Conservation (phyloP, 2,888 invertebrate species). For the Pecten maximus region DNA sequence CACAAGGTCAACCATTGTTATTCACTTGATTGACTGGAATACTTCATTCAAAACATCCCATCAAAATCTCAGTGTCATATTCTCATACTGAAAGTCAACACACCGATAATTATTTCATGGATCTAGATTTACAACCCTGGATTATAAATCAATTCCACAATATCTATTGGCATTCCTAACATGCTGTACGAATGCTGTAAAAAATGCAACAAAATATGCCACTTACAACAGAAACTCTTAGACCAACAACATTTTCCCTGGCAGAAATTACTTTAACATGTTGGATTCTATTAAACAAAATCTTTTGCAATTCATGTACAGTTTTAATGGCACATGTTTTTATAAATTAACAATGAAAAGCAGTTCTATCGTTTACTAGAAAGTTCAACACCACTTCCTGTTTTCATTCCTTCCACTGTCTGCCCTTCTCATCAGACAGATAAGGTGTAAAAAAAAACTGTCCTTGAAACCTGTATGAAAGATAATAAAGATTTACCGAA, state of each 20-base stretch:
- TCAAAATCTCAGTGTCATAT: constrained; percentile 11
- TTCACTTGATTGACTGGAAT: no score
- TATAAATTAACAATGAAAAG: not conserved
- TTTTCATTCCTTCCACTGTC: not conserved
- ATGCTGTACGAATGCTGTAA: not conserved
- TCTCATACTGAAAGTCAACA: not conserved
- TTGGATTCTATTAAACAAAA: no score
- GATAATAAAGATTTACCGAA: not conserved
- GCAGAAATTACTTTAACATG: not conserved
- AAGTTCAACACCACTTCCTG: not conserved
- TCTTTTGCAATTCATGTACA: no score
- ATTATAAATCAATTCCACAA: not conserved
- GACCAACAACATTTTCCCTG: not conserved
- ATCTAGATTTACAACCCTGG: not conserved
- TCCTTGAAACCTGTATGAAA: not conserved
- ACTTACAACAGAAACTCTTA: not conserved
- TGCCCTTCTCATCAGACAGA: not conserved
- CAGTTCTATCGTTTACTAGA: not conserved
- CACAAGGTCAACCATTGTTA: not conserved
- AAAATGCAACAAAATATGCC: no score
- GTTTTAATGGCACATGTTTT: not conserved
- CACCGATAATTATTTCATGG: not conserved
- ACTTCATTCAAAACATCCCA: not conserved
- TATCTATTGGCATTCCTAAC: not conserved
- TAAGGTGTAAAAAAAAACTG: not conserved